A percentile compares a stretch with the other conserved stretches of the same genome.
Evolutionary conservation across 2,113 vertebrate genomes (phyloP).

Genomic region (Hippocampus abdominalis): DNA sequence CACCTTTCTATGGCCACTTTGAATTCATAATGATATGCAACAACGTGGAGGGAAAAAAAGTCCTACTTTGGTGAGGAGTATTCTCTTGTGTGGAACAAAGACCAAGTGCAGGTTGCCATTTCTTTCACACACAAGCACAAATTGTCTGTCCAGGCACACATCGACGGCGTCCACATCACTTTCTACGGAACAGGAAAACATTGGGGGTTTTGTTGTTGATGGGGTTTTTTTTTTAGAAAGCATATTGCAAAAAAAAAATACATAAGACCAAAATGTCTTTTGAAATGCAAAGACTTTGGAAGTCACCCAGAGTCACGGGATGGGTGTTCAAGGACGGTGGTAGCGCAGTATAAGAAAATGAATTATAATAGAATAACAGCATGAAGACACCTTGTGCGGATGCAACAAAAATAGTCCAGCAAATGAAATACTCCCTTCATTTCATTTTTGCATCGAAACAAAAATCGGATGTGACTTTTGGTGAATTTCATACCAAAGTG

Average conservation of each 20-base stretch:
- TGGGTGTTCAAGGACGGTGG: no score
- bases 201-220: no score
- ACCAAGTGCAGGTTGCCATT: slow-evolving; percentile 89
- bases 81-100: slow-evolving; percentile 84
- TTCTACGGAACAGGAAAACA: slow-evolving; percentile 69
- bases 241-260: no score
- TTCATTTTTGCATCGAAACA: neutral
- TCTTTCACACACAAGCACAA: slow-evolving; percentile 90
- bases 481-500: slow-evolving; percentile 80
- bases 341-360: no score
- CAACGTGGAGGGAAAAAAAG: neutral
- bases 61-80: slow-evolving; percentile 83
- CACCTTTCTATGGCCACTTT: neutral
- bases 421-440: neutral
- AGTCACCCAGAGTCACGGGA: no score
- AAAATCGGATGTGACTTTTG: neutral
- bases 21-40: neutral
- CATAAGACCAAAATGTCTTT: no score
- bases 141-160: slow-evolving; percentile 81
- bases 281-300: no score
- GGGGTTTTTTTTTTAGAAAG: no score
- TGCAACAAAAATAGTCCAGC: neutral
- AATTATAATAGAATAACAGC: neutral
- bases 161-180: slow-evolving; percentile 83
- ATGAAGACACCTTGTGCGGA: neutral